Base-by-base conservation (phyloP, 2,113 vertebrate species). In the Paedocypris sp. region DNA sequence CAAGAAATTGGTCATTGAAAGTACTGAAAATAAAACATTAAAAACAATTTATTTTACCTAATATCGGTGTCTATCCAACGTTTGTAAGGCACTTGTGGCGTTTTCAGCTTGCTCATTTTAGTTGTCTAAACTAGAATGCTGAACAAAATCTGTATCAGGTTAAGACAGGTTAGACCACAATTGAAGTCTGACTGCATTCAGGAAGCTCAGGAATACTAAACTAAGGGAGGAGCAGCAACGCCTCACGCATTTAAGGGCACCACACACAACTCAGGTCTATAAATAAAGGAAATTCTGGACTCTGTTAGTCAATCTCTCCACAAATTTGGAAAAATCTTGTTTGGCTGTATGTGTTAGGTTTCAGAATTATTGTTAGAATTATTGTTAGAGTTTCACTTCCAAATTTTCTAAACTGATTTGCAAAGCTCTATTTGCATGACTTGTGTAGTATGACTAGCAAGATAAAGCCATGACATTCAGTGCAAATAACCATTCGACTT, bases 381-480 rank as follows among this genome's bases (percentile, higher is more conserved):
- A 36, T 4, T 10, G 15, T 18, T 46, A 7, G 31, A 61, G 67
- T 70, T 70, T 70, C 63, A 25, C 22, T 70, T 65, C 65, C 29
- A 54, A n/a, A 12, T 38, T 45, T 23, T 62, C 43, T 46, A 45
- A 29, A 57, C 31, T 6, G 6, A 23, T 4, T 9, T 47, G 31
- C 4, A 33, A 23, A 32, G 10, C 2, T 29, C 13, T 1, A 53
- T 64, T 67, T 67, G 65, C 65, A 67, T 62, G 43, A 31, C 32
- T 38, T 6, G 16, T n/a, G n/a, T n/a, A n/a, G n/a, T n/a, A n/a
- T n/a, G n/a, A n/a, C n/a, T n/a, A n/a, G 25, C 18, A 45, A 26
- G 8, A 19, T 28, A 32, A n/a, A n/a, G n/a, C n/a, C n/a, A n/a
- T n/a, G n/a, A n/a, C n/a, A n/a, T n/a, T n/a, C n/a, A n/a, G n/a